Conservation (phyloP, 2,797 vertebrate species). For the Peromyscus eremicus region DNA sequence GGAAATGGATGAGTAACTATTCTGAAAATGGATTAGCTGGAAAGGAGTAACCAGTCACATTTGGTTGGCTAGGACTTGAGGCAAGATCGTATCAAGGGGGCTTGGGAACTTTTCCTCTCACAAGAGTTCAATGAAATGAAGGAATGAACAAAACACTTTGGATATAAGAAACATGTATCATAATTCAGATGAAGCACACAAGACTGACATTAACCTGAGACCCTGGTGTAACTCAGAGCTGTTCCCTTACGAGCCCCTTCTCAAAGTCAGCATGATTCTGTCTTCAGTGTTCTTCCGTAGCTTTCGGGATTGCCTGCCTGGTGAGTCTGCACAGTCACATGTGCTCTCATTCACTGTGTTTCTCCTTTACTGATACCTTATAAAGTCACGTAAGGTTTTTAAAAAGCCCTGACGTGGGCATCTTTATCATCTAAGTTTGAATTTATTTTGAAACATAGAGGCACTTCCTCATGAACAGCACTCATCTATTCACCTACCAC, state of each 20-base stretch:
- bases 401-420: background rate
- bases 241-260: background rate
- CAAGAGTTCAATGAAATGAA: background rate
- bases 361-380: background rate
- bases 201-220: background rate
- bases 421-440: background rate
- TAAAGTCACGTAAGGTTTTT: background rate
- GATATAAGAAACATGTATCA: background rate
- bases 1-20: background rate
- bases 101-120: background rate
- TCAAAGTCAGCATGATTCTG: too few relatives aligned
- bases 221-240: background rate
- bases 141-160: background rate
- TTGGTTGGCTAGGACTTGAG: background rate
- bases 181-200: background rate
- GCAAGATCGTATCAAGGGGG: background rate
- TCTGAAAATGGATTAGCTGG: background rate
- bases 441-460: background rate
- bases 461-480: background rate
- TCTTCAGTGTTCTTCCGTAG: too few relatives aligned
- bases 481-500: background rate
- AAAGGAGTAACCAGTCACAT: background rate
- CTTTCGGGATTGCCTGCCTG: background rate
- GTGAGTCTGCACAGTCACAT: rapidly evolving
- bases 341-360: background rate